A percentile compares a stretch with the other conserved stretches of the same genome.
phyloP scores from a whole-genome alignment of 2,888 invertebrate species.

The Iselma pallidipennis region DNA sequence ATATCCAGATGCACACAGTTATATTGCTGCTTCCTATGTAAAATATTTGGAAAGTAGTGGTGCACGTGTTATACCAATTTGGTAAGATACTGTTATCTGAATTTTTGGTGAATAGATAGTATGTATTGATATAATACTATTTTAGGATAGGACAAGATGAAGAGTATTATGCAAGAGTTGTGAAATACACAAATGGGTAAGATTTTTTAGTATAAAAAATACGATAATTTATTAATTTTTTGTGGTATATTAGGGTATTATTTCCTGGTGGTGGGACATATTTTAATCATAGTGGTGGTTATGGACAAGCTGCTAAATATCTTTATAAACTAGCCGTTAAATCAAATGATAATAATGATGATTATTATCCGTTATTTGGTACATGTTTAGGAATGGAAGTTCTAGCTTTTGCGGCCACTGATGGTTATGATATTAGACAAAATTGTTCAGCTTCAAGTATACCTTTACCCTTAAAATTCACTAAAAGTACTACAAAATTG shows the following conservation, averaged over 20 bases:
- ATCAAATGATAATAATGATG: slow-evolving; percentile 64
- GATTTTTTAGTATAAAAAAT: slow-evolving; percentile 32
- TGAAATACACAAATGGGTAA: slow-evolving; percentile 72
- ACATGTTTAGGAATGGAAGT: slow-evolving; percentile 86
- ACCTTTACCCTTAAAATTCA: slow-evolving; percentile 67
- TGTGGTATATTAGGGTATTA: slow-evolving; percentile 65
- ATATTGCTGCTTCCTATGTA: slow-evolving; percentile 85
- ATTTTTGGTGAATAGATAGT: background rate
- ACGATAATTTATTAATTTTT: slow-evolving; percentile 34
- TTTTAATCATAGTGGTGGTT: slow-evolving; percentile 69
- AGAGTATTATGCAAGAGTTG: slow-evolving; percentile 64
- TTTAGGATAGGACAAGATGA: slow-evolving; percentile 64
- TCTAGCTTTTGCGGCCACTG: slow-evolving; percentile 64
- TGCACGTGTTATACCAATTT: slow-evolving; percentile 80
- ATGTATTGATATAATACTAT: slow-evolving; percentile 31
- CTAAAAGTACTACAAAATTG: slow-evolving; percentile 58
- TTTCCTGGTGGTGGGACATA: slow-evolving; percentile 77
- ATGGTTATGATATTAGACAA: slow-evolving; percentile 61
- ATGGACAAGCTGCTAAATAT: slow-evolving; percentile 70
- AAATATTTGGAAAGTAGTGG: slow-evolving; percentile 88
- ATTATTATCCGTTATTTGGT: slow-evolving; percentile 80
- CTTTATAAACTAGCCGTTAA: slow-evolving; percentile 68
- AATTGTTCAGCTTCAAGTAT: slow-evolving; percentile 63
- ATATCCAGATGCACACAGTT: slow-evolving; percentile 63
- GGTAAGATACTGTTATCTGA: slow-evolving; percentile 62